These are phyloP conservation scores for Benthochromis sp. DNA, from an alignment of 2,113 vertebrate species.

Conservation along the genomic window DNA sequence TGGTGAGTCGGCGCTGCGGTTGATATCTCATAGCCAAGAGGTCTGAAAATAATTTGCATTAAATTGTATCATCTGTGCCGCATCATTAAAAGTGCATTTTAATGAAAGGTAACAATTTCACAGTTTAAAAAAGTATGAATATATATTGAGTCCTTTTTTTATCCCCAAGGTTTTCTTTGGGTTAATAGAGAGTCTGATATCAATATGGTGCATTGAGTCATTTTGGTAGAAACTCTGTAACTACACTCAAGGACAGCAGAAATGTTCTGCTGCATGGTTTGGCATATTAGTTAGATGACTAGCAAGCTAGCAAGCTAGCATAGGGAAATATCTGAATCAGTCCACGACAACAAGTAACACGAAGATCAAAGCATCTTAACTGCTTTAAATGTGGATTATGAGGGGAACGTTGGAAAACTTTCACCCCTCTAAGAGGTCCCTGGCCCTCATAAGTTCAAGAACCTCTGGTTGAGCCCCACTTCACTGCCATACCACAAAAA, in stretches of 20 bases:
- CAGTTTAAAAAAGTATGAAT: not conserved
- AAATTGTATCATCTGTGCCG: not conserved
- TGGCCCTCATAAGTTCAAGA: not conserved
- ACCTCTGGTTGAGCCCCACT: not conserved
- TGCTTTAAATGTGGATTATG: not conserved
- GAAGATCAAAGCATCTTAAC: not conserved
- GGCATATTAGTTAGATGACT: not conserved
- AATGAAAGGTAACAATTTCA: not conserved
- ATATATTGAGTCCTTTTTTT: not conserved
- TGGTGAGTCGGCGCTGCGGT: not conserved
- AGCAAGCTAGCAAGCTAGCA: not conserved
- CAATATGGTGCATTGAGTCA: not conserved
- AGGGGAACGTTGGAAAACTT: not conserved
- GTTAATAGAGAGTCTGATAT: not conserved
- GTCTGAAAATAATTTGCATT: not conserved
- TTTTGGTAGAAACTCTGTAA: not conserved
- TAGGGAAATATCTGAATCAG: not conserved
- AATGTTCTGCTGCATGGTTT: not conserved
- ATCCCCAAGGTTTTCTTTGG: not conserved
- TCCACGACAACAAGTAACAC: not conserved
- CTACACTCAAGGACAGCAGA: not conserved
- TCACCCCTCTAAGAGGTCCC: not conserved
- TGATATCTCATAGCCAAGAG: not conserved
- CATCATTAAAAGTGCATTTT: not conserved
- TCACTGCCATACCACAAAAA: not conserved